Evolutionary conservation across 2,888 invertebrate species (phyloP).

Genomic region (Erebia palarica): DNA sequence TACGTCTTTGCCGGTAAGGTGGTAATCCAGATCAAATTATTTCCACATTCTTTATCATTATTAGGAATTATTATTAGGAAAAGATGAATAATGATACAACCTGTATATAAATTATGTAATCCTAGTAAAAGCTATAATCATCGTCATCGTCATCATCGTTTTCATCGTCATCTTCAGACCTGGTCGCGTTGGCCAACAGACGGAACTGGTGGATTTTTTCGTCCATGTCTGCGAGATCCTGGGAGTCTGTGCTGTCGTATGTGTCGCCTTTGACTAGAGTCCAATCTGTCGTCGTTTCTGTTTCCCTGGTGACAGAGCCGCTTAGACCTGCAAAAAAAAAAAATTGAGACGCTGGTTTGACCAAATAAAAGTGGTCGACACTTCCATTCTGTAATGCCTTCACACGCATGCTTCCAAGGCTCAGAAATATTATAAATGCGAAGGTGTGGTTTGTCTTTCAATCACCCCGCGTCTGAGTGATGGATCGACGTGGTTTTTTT

Average conservation of each 20-base stretch:
- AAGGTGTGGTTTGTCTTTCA: no score
- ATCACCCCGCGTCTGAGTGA: no score
- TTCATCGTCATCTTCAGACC: slow-evolving; percentile 50
- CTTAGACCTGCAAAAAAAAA: slow-evolving; percentile 52
- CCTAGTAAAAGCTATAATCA: slow-evolving; percentile 70
- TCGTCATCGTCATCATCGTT: slow-evolving; percentile 70
- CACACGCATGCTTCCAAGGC: no score
- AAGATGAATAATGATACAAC: slow-evolving; percentile 27
- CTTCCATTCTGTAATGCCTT: no score
- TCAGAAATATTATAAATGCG: no score
- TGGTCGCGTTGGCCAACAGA: slow-evolving; percentile 59
- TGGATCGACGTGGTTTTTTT: no score
- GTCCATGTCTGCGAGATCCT: slow-evolving; percentile 58
- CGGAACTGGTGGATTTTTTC: slow-evolving; percentile 67
- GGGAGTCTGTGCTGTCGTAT: slow-evolving; percentile 53
- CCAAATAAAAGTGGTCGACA: no score
- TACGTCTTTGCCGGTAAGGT: no score
- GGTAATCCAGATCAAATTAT: no score
- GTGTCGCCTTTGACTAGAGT: slow-evolving; percentile 54
- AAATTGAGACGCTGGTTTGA: neutral
- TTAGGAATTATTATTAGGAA: no score
- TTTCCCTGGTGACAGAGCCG: slow-evolving; percentile 60
- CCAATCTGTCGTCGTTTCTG: slow-evolving; percentile 63
- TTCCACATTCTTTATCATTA: no score
- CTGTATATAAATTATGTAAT: slow-evolving; percentile 45